phyloP scores from a whole-genome alignment of 2,113 vertebrate species.

The Aspiorhynchus laticeps region DNA sequence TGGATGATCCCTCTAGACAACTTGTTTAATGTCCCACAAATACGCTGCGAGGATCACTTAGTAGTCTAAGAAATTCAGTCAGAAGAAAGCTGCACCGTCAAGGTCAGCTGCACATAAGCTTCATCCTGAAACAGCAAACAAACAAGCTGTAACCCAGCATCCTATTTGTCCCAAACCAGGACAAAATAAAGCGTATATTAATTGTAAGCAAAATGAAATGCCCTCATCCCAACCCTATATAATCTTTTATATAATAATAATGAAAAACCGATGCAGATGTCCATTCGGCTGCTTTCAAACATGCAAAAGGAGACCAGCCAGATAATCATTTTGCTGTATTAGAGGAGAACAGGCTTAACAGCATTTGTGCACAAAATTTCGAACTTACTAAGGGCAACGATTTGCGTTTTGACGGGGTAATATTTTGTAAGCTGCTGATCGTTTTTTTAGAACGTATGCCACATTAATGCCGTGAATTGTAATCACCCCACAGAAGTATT shows the following conservation, averaged over 20 bases:
- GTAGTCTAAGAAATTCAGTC: slow-evolving; percentile 43
- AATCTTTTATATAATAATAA: slow-evolving; percentile 54
- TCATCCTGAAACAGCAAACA: slow-evolving; percentile 8
- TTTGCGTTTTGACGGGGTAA: slow-evolving; percentile 9
- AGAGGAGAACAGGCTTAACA: slow-evolving; percentile 44
- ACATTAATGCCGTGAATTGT: slow-evolving; percentile 41
- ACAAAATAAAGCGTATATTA: slow-evolving; percentile 47
- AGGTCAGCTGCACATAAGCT: slow-evolving; percentile 26
- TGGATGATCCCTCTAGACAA: slow-evolving; percentile 21
- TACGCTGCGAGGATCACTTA: neutral
- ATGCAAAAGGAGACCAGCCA: slow-evolving; percentile 45
- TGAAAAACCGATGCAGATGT: slow-evolving; percentile 47
- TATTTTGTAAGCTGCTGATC: slow-evolving; percentile 31
- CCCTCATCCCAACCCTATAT: slow-evolving; percentile 28
- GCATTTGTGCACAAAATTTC: slow-evolving; percentile 27
- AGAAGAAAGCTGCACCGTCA: neutral
- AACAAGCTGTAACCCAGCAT: slow-evolving; percentile 11
- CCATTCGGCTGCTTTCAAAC: slow-evolving; percentile 39
- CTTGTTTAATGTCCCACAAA: slow-evolving; percentile 35
- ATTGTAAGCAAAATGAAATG: slow-evolving; percentile 50
- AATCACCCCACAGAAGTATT: slow-evolving; percentile 49
- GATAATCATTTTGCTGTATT: slow-evolving; percentile 48
- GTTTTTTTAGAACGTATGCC: slow-evolving; percentile 44
- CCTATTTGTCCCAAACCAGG: slow-evolving; percentile 17
- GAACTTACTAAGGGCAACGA: neutral